Evolutionary conservation across 2,888 invertebrate species (phyloP).

Genomic region (Orchesella flavescens): DNA sequence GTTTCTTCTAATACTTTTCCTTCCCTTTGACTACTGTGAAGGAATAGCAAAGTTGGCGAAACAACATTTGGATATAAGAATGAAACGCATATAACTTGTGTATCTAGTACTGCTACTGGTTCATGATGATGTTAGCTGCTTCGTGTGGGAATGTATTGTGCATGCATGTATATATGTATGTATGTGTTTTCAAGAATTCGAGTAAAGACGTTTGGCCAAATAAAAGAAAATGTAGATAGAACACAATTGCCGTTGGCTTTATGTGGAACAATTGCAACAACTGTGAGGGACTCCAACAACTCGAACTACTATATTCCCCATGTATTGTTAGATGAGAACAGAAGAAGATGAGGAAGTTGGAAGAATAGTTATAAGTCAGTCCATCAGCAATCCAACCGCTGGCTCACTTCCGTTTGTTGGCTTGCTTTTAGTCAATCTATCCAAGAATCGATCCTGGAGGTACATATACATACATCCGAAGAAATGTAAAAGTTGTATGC

Average conservation of each 20-base stretch:
- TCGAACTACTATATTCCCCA: constrained; percentile 37
- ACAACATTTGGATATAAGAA: not conserved
- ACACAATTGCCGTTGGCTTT: constrained; percentile 37
- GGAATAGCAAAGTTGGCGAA: not conserved
- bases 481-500: not conserved
- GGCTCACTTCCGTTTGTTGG: constrained; percentile 40
- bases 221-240: constrained; percentile 5
- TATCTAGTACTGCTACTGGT: too few relatives aligned
- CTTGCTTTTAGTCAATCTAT: constrained; percentile 30
- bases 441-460: constrained; percentile 26
- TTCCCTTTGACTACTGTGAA: too few relatives aligned
- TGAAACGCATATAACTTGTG: not conserved
- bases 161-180: not conserved
- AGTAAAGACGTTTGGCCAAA: constrained; percentile 7
- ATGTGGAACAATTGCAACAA: constrained; percentile 16
- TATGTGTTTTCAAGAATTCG: too few relatives aligned
- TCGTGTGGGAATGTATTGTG: too few relatives aligned
- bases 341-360: constrained; percentile 17
- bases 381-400: constrained; percentile 53
- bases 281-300: constrained; percentile 10
- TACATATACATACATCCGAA: not conserved
- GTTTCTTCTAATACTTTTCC: constrained; percentile 8
- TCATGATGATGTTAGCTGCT: too few relatives aligned
- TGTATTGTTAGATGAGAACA: constrained; percentile 42
- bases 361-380: constrained; percentile 52